Evolutionary conservation across 2,888 invertebrate species (phyloP).

Genomic region (Drosophila paramelanica): DNA sequence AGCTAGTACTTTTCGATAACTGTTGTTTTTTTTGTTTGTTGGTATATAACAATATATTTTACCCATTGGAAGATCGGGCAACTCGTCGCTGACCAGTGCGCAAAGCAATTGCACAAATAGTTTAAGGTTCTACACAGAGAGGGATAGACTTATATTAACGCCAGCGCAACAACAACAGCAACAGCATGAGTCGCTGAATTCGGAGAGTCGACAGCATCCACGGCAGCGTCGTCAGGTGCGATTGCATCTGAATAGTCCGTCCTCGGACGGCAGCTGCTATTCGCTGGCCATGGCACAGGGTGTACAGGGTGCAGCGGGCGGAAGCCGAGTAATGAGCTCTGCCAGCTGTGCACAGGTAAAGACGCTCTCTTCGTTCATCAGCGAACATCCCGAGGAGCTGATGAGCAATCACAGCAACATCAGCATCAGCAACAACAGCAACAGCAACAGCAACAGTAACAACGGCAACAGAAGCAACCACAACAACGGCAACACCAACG

Average conservation of each 20-base stretch:
- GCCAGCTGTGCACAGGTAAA: conserved; percentile 68
- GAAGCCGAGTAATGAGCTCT: conserved; percentile 46
- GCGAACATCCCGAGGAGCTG: conserved; percentile 71
- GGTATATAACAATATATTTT: conserved; percentile 28
- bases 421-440: conserved; percentile 7
- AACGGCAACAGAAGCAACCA: conserved; percentile 5
- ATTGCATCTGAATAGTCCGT: conserved; percentile 75
- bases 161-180: conserved; percentile 44
- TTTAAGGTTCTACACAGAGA: conserved; percentile 80
- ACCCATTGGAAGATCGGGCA: conserved; percentile 75
- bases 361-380: conserved; percentile 71
- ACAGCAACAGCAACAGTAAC: conserved; percentile 9
- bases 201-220: conserved; percentile 26
- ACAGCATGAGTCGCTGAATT: neutral
- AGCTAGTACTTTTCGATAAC: conserved; percentile 1
- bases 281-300: conserved; percentile 27
- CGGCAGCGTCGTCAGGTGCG: conserved; percentile 68
- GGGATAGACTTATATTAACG: conserved; percentile 81
- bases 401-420: conserved; percentile 21
- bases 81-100: conserved; percentile 80
- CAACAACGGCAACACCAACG: conserved; percentile 3
- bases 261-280: conserved; percentile 71
- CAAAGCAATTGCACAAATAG: conserved; percentile 73
- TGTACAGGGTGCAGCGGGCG: conserved; percentile 7
- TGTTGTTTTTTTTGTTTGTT: neutral